Conservation (phyloP, 2,113 vertebrate species). For the Lutjanus erythropterus region DNA sequence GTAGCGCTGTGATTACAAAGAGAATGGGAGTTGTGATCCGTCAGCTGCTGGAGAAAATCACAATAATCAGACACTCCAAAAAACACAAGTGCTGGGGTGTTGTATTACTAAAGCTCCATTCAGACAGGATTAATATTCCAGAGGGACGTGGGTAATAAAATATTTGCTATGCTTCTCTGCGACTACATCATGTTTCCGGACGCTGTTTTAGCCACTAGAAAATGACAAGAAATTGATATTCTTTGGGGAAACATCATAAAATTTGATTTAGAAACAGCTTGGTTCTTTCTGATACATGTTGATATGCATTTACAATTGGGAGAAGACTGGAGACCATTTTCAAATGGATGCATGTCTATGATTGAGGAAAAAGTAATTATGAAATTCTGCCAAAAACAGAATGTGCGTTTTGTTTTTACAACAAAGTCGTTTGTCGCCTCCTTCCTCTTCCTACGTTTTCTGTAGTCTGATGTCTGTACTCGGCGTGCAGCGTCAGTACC, state of each 20-base stretch:
- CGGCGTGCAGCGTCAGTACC: constrained; percentile 3
- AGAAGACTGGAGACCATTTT: background rate
- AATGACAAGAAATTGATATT: background rate
- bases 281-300: background rate
- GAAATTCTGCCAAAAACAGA: background rate
- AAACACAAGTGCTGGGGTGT: background rate
- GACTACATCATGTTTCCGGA: background rate
- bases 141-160: constrained; percentile 18
- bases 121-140: constrained; percentile 31
- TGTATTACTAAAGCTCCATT: constrained; percentile 19
- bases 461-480: constrained; percentile 2
- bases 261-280: background rate
- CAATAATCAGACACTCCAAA: constrained; percentile 18
- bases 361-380: background rate
- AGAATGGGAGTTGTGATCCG: background rate
- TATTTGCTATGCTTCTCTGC: constrained; percentile 15
- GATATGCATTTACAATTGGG: background rate
- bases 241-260: background rate
- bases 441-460: background rate
- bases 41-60: background rate
- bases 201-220: background rate
- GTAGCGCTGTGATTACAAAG: background rate
- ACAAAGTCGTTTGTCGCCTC: background rate
- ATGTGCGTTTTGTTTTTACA: background rate
- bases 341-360: background rate